Percentiles rank a stretch among this genome's conserved stretches.
Evolutionary conservation across 2,797 vertebrate genomes (phyloP).

Genomic region (Microctenopoma steveboyesi): DNA sequence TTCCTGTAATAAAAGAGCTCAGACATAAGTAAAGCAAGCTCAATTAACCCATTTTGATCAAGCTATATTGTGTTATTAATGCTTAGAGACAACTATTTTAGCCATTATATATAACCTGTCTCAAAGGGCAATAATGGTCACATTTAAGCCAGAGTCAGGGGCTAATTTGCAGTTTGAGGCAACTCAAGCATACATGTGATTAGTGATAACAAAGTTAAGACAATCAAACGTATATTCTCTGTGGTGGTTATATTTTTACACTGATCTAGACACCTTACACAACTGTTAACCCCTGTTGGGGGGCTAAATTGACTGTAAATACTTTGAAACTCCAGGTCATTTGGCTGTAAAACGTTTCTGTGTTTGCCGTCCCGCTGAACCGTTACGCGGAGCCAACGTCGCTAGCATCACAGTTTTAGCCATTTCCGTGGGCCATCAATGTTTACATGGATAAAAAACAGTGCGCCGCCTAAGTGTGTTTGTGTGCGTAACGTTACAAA

Average conservation of each 20-base stretch:
- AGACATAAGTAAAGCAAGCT: not conserved
- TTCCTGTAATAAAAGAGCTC: slow-evolving; percentile 79
- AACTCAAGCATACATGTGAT: not conserved
- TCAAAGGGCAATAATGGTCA: not conserved
- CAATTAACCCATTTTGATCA: not conserved
- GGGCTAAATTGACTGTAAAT: not conserved
- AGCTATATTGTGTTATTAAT: not conserved
- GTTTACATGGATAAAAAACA: not conserved
- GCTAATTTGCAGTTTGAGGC: not conserved
- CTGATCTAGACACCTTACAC: too few species aligned
- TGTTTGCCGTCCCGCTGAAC: not conserved
- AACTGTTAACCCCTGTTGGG: too few species aligned
- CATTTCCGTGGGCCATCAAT: not conserved
- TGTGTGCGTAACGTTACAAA: too few species aligned
- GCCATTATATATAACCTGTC: not conserved
- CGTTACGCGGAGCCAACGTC: not conserved
- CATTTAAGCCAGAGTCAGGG: not conserved
- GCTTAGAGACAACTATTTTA: not conserved
- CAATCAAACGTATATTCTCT: not conserved
- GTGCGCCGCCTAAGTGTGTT: rapidly evolving
- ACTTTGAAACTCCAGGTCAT: not conserved
- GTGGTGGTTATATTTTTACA: too few species aligned
- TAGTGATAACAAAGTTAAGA: not conserved
- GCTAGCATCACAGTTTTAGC: not conserved
- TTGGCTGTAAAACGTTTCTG: not conserved